These are phyloP conservation scores for Acholoe squamosa DNA, from an alignment of 2,888 invertebrate genomes.

Conservation along the genomic window DNA sequence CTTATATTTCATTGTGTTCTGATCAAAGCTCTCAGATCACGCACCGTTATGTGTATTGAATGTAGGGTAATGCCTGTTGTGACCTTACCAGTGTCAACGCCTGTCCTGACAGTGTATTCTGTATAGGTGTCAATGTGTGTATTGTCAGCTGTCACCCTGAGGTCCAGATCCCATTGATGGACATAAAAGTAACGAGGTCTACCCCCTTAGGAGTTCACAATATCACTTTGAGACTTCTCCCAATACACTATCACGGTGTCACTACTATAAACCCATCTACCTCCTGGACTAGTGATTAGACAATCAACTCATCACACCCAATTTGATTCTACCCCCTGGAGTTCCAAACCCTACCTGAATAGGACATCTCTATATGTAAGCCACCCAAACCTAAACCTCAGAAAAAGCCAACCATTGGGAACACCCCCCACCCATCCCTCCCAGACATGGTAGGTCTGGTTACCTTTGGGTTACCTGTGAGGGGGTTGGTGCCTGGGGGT, in stretches of 20 bases:
- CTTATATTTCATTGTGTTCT: too few relatives aligned
- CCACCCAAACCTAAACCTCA: too few relatives aligned
- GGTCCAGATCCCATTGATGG: not conserved
- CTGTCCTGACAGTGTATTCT: not conserved
- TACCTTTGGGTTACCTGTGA: not conserved
- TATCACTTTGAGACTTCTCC: too few relatives aligned
- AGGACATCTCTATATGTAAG: too few relatives aligned
- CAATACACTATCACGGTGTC: too few relatives aligned
- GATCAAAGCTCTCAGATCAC: too few relatives aligned
- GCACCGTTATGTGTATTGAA: too few relatives aligned
- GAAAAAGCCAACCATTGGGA: too few relatives aligned
- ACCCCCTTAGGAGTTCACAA: not conserved
- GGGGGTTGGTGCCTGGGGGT: constrained; percentile 11
- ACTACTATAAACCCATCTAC: not conserved
- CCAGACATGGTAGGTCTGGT: not conserved
- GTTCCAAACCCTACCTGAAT: not conserved
- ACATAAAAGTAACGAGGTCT: not conserved
- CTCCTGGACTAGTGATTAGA: not conserved
- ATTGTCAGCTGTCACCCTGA: constrained; percentile 1
- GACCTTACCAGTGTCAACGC: not conserved
- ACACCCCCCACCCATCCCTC: not conserved
- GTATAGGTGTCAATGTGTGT: constrained; percentile 28
- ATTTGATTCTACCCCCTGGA: constrained; percentile 8
- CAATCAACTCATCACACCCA: not conserved
- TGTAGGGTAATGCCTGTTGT: too few relatives aligned